Evolutionary conservation across 2,797 vertebrate species (phyloP).

Genomic region (Pteronotus mesoamericanus): DNA sequence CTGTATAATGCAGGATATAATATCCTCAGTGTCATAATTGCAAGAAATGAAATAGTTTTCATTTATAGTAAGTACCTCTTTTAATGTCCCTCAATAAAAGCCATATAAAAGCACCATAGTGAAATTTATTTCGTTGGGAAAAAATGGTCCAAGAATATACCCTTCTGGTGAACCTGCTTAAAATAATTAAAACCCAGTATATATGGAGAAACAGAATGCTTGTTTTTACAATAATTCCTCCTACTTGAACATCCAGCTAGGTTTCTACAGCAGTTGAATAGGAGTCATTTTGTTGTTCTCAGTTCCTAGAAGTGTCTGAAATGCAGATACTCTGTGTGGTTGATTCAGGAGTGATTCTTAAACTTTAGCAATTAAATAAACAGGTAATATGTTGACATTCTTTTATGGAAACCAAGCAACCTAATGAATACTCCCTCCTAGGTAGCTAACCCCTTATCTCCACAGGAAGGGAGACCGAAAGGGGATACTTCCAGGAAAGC

Average conservation of each 20-base stretch:
- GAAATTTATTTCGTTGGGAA: background rate
- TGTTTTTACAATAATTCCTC: background rate
- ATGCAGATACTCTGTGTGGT: background rate
- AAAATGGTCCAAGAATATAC: background rate
- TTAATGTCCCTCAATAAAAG: constrained; percentile 1
- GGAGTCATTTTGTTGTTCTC: background rate
- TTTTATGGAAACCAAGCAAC: background rate
- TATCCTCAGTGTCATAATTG: background rate
- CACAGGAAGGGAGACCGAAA: background rate
- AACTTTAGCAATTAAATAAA: background rate
- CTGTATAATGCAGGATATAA: background rate
- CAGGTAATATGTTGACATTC: background rate
- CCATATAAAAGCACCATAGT: background rate
- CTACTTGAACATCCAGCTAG: background rate
- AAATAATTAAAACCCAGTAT: background rate
- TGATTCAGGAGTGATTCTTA: background rate
- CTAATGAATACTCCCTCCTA: background rate
- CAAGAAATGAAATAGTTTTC: background rate
- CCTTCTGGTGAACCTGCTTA: background rate
- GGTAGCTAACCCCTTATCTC: background rate
- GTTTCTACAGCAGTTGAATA: background rate
- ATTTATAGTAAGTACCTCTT: background rate
- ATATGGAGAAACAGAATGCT: background rate
- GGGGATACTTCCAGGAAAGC: background rate
- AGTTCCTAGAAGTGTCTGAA: background rate